A percentile compares a stretch with the other conserved stretches of the same genome.
Conservation (phyloP, 2,888 invertebrate species). For the Rutpela maculata region DNA sequence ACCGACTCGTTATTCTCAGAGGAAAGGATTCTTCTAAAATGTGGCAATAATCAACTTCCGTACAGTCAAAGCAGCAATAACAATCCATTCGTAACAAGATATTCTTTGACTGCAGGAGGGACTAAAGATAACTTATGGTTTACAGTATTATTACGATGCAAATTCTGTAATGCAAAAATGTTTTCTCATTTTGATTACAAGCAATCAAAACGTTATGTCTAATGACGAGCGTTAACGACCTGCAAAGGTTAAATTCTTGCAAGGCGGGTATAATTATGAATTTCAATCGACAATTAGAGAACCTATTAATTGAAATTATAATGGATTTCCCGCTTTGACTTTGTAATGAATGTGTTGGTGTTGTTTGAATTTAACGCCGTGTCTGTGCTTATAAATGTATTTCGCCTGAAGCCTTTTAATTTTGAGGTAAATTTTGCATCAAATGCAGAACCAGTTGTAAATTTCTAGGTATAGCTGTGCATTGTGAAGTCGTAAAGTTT, state of each 20-base stretch:
- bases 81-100: not conserved
- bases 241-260: constrained; percentile 1
- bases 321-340: constrained; percentile 4
- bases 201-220: not conserved
- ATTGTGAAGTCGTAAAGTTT: no score
- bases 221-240: not conserved
- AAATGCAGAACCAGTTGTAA: not conserved
- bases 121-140: not conserved
- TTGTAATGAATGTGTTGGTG: constrained; percentile 3
- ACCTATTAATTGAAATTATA: constrained; percentile 23
- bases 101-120: not conserved
- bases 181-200: not conserved
- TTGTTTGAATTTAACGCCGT: not conserved
- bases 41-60: no score
- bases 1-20: no score
- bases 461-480: not conserved
- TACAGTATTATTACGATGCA: not conserved
- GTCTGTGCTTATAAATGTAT: not conserved
- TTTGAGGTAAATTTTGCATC: not conserved
- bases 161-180: not conserved
- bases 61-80: no score
- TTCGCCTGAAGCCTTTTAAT: not conserved
- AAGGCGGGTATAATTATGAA: constrained; percentile 13
- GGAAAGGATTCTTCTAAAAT: no score
- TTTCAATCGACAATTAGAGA: constrained; percentile 21